Evolutionary conservation across 2,888 invertebrate genomes (phyloP).

Genomic region (Caenorhabditis sulstoni): DNA sequence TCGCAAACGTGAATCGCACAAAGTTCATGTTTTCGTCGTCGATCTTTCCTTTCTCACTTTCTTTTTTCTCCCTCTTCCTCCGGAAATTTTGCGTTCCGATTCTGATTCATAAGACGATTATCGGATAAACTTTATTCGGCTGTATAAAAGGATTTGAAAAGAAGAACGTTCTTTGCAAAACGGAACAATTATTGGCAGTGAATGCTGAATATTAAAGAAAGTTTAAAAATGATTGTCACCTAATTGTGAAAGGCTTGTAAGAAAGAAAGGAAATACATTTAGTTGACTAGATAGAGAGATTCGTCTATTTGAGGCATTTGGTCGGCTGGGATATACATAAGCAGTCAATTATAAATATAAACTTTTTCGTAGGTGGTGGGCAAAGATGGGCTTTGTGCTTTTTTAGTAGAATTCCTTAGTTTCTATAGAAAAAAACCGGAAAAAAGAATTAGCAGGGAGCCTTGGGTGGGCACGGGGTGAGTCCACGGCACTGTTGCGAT

Average conservation of each 20-base stretch:
- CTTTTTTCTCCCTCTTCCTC: neutral
- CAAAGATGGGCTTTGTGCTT: neutral
- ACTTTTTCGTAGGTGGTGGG: neutral
- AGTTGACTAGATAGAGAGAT: constrained; percentile 62
- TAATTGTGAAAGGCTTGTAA: constrained; percentile 36
- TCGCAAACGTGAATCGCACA: neutral
- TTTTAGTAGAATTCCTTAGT: neutral
- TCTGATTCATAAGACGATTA: constrained; percentile 1
- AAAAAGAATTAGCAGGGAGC: constrained; percentile 65
- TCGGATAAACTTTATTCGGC: constrained; percentile 20
- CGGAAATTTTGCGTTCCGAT: neutral
- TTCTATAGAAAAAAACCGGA: neutral
- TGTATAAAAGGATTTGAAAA: constrained; percentile 2
- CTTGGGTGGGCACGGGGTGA: constrained; percentile 65
- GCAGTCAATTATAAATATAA: constrained; percentile 22
- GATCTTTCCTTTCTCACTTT: neutral
- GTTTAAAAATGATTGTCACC: neutral
- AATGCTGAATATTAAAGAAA: neutral
- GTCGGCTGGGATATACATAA: constrained; percentile 7
- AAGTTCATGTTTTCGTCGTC: constrained; percentile 25
- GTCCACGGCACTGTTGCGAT: constrained; percentile 73
- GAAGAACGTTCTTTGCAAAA: neutral
- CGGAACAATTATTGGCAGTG: constrained; percentile 47
- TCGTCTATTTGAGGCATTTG: constrained; percentile 58
- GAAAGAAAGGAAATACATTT: constrained; percentile 33